Base-by-base conservation (phyloP, 2,888 invertebrate genomes). In the Belgica antarctica region DNA sequence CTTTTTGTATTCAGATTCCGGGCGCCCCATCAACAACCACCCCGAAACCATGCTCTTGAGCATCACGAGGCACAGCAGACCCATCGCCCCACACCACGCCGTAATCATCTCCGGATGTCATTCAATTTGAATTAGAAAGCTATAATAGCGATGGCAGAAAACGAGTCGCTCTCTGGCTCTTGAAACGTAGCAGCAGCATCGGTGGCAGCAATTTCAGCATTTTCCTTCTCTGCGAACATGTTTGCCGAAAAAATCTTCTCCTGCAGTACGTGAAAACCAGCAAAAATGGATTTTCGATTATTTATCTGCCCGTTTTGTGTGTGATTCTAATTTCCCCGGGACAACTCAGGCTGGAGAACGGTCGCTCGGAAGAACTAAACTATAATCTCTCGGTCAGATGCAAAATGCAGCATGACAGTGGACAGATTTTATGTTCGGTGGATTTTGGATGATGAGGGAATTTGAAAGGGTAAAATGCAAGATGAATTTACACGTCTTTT, bases 51-150 rank as follows among this genome's bases (percentile, higher is more conserved):
- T 31, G 34, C 34, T 31, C 46, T 46, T 15, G 10, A 46, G 46
- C 46, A 46, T 52, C 52, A 52, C 52, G 52, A 52, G 22, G 22
- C 17, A 52, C 52, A 12, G 10, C 41, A 15, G 15, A n/a, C 41
- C n/a, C n/a, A n/a, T 31, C 34, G 12, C 34, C 52, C 15, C 36
- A 63, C 19, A 15, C 46, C 46, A 65, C 15, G 19, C n/a, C 63
- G 63, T 19, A 63, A 65, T 65, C 47, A 47, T 65, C 25, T 25
- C 47, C 65, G 65, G 65, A 65, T 65, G 65, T 65, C 65, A 63
- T 63, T 63, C 63, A 65, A 65, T 65, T 65, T 65, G 65, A 65
- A 65, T 65, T 65, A 65, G 65, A 65, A 65, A 65, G 47, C 65
- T 65, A 65, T 65, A 65, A 65, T 65, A 47, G 65, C 47, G 27